Base-by-base conservation (phyloP, 2,888 invertebrate species). In the Drepanosiphum platanoidis region DNA sequence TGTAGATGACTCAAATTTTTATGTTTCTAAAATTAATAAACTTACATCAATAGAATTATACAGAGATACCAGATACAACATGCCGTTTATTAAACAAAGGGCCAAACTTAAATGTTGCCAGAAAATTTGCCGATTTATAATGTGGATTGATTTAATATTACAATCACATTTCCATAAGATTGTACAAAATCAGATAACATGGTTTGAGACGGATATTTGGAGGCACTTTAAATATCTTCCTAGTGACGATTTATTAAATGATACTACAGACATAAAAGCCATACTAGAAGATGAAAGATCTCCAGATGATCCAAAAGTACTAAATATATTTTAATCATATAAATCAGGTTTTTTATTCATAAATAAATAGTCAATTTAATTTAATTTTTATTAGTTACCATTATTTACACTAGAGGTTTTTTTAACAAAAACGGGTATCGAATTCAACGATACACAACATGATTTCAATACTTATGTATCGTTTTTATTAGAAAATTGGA, bases 401-500 rank as follows among this genome's bases (percentile, higher is more conserved):
- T 13, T 84, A 2, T 84, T 84, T n/a, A 68, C 52, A 15, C 30
- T 84, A 22, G 77, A 84, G 8, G 52, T 75, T 68, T 68, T 13
- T 22, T 39, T 84, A 36, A 68, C 66, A 0, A 58, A 58, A 58
- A 9, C 39, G 0, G 68, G 68, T 39, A 70, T 77, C 1, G 58
- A 77, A 9, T 68, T 77, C 8, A 84, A 30, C 36, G n/a, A 66
- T 8, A 39, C 66, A 9, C 58, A 27, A 58, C 8, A 30, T 3
- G 84, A 84, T 42, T 84, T 77, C 36, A 52, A n/a, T 3, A 27
- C 52, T 1, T 84, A 84, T 11, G 0, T 84, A 15, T 58, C 74
- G 8, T 77, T 68, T 77, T 77, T 84, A 36, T 52, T 84, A 52
- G 84, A 84, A 39, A 27, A 39, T 22, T 84, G 84, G 84, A 68